Evolutionary conservation across 2,888 invertebrate genomes (phyloP), one percentile per base, ranked within the genome.

Genomic region (Oxyteleia sp.): DNA sequence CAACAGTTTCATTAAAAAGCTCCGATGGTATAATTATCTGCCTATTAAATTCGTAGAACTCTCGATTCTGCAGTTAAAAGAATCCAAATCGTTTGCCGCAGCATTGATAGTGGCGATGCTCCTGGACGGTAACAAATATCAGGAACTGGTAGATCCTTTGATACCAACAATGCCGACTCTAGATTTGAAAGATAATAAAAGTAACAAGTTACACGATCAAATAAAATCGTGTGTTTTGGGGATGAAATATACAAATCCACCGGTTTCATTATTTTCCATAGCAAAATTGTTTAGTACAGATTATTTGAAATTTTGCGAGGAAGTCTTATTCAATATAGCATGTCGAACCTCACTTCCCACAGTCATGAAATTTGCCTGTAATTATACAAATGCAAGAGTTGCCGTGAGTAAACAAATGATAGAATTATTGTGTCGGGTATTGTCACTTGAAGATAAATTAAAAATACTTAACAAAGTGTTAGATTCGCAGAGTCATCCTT

Each of bases 331-430:
- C 0, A 89, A 84, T 10, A 81, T 84, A 0, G 63, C 87, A 1
- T 57, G 87, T 3, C 13, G 85, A 0, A 15, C 59, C 0, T 85
- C 87, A 3, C 2, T 13, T 23, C 26, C 38, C 0, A 18, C 10
- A 8, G 88, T 91, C 0, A 16, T 89, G 0, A 8, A 82, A 0
- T 91, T 91, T 45, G 87, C 89, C 0, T 79, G 64, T 8, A 63
- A 18, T 0, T 71, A 93, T 2, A 18, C 84, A 0, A 75, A 74
- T 0, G 72, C 86, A 45, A 88, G 88, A 0, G 89, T 92, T 0
- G 88, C 92, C 0, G 81, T 91, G 0, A 90, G 84, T 10, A 93
- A 93, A 71, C 90, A 92, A 16, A 91, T 90, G 0, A 86, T 93
- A 10, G 87, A 92, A 16, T 2, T 93, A 5, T 72, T 90, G 13